Percentiles rank a stretch among this genome's conserved stretches.
Evolutionary conservation across 2,113 vertebrate species (phyloP).

Genomic region (Corythaeola cristata): DNA sequence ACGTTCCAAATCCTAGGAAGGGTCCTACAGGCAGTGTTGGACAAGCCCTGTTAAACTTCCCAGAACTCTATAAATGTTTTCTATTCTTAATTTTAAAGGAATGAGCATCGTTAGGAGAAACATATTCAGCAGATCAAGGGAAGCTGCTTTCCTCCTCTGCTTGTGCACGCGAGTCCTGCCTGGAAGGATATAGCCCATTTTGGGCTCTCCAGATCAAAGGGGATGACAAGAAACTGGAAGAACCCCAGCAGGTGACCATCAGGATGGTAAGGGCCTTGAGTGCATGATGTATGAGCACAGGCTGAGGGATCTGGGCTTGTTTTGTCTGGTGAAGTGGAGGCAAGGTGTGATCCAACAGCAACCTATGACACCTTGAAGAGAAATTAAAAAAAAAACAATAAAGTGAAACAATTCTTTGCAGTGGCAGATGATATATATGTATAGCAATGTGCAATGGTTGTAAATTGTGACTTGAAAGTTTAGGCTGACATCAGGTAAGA

Average conservation of each 20-base stretch:
- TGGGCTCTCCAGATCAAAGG: not conserved
- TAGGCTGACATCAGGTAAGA: not conserved
- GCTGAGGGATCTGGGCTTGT: not conserved
- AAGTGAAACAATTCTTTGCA: not conserved
- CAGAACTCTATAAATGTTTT: not conserved
- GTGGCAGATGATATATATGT: not conserved
- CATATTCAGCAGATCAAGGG: not conserved
- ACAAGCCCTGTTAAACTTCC: not conserved
- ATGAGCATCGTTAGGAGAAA: not conserved
- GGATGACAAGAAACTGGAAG: not conserved
- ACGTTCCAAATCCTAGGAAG: not conserved
- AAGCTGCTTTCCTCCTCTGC: not conserved
- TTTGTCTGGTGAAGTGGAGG: not conserved
- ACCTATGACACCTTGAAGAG: not conserved
- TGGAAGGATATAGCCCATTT: not conserved
- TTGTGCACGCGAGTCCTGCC: fast-evolving
- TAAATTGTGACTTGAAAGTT: not conserved
- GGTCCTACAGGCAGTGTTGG: not conserved
- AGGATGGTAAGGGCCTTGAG: not conserved
- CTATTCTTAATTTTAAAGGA: not conserved
- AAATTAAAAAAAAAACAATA: not conserved
- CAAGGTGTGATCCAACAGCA: not conserved
- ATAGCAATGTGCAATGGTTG: not conserved
- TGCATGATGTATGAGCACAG: not conserved
- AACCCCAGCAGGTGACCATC: not conserved